These are phyloP conservation scores for Phenganax subtilis DNA, from an alignment of 92 coral and sea anemone species.

Conservation along the genomic window DNA sequence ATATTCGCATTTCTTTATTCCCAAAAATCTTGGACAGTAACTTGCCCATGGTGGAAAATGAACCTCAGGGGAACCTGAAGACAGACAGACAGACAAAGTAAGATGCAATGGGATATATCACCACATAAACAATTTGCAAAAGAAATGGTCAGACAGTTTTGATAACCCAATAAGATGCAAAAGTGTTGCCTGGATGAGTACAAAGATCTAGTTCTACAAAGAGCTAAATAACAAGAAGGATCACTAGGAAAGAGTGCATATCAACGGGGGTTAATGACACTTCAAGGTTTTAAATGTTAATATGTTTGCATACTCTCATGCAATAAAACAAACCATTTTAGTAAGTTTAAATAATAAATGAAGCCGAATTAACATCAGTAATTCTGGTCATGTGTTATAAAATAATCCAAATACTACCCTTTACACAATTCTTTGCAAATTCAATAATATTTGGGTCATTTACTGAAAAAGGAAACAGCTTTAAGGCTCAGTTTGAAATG, in stretches of 20 bases:
- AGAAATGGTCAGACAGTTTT: no score
- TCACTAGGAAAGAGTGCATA: background rate
- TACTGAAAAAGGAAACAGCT: no score
- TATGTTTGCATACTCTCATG: background rate
- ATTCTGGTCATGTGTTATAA: background rate
- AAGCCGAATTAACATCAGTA: conserved; percentile 1
- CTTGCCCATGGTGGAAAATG: conserved; percentile 63
- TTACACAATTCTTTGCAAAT: background rate
- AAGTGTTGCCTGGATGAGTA: no score
- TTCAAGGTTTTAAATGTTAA: background rate
- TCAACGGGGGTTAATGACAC: background rate
- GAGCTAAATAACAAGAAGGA: no score
- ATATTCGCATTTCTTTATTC: conserved; percentile 88
- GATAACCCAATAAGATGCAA: no score
- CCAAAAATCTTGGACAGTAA: conserved; percentile 78
- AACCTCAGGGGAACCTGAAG: conserved; percentile 33
- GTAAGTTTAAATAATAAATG: background rate
- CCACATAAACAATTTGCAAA: no score
- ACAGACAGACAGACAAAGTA: background rate
- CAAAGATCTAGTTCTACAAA: no score
- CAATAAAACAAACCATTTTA: background rate
- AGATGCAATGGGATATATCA: background rate
- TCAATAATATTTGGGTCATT: background rate
- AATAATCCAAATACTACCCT: background rate
- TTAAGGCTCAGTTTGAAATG: no score